phyloP scores from a whole-genome alignment of 92 coral and sea anemone species.

The Porites rus region DNA sequence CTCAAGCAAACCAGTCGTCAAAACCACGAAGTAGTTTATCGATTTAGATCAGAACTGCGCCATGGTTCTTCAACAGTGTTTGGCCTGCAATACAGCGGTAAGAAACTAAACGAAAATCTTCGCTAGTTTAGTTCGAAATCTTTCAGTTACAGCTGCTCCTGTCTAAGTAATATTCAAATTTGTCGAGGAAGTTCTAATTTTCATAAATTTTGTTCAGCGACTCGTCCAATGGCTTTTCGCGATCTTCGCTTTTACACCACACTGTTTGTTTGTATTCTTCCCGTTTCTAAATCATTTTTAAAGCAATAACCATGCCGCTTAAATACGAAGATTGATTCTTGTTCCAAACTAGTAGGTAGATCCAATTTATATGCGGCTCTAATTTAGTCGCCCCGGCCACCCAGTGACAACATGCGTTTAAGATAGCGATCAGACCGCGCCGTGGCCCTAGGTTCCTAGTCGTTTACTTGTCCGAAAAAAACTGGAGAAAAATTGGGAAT shows the following conservation, averaged over 20 bases:
- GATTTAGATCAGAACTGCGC: neutral
- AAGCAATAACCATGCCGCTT: neutral
- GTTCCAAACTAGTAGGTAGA: neutral
- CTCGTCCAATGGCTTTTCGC: neutral
- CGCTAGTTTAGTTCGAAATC: neutral
- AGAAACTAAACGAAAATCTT: neutral
- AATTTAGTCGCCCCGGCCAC: neutral
- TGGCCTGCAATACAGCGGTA: slow-evolving; percentile 47
- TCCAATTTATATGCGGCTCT: neutral
- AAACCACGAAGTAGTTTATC: neutral
- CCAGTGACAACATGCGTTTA: neutral
- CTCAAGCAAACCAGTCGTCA: slow-evolving; percentile 2
- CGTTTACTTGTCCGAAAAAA: too few relatives aligned
- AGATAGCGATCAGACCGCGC: neutral
- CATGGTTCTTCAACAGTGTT: slow-evolving; percentile 31
- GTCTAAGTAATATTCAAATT: slow-evolving; percentile 24
- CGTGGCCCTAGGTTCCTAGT: neutral
- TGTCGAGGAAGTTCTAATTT: slow-evolving; percentile 1
- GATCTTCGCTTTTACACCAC: neutral
- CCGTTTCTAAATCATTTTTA: neutral
- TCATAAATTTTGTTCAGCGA: slow-evolving; percentile 3
- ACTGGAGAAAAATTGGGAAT: too few relatives aligned
- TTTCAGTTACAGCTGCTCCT: slow-evolving; percentile 24
- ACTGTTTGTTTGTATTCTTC: neutral
- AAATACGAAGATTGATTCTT: too few relatives aligned